Evolutionary conservation across 2,113 vertebrate genomes (phyloP).

Genomic region (Hylia prasina): DNA sequence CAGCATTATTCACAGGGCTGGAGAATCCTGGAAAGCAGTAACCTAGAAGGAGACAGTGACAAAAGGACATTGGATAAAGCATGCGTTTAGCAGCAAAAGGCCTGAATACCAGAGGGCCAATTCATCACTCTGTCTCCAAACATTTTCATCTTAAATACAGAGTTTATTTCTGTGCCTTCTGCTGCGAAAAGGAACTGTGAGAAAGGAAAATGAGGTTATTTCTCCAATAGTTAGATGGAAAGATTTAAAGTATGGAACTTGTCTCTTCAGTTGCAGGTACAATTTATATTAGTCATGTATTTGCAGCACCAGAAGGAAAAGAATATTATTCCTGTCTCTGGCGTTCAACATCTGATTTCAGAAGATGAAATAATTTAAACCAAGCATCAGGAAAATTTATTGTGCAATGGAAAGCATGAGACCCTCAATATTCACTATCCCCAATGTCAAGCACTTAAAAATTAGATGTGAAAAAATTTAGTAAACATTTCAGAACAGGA

Average conservation of each 20-base stretch:
- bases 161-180: not conserved
- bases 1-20: not conserved
- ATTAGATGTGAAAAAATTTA: not conserved
- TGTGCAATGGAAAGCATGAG: not conserved
- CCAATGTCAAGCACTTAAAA: not conserved
- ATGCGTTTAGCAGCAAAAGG: not conserved
- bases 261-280: not conserved
- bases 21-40: not conserved
- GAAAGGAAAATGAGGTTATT: not conserved
- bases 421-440: not conserved
- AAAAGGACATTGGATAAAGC: not conserved
- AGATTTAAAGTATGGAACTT: not conserved
- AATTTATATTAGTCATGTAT: not conserved
- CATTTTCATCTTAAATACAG: not conserved
- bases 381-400: not conserved
- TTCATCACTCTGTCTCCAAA: not conserved
- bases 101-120: not conserved
- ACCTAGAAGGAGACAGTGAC: not conserved
- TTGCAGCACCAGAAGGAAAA: not conserved
- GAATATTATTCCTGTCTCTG: not conserved
- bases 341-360: not conserved
- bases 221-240: not conserved
- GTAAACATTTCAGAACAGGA: not conserved
- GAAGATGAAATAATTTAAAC: not conserved
- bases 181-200: not conserved